Evolutionary conservation across 2,797 vertebrate species (phyloP).

Genomic region (Bradypodion pumilum): DNA sequence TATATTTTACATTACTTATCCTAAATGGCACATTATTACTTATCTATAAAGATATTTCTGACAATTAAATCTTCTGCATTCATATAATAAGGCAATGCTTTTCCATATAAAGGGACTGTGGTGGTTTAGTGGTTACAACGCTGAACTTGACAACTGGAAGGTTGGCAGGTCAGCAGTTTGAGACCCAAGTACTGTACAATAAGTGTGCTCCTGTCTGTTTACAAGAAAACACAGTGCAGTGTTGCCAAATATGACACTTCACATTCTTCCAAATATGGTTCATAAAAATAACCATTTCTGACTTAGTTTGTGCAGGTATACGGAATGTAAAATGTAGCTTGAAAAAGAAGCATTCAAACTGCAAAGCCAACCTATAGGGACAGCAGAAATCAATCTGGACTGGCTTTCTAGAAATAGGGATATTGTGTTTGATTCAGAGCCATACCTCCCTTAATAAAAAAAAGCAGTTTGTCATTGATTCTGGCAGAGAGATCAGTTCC

Average conservation of each 20-base stretch:
- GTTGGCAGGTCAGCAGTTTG: too few species aligned
- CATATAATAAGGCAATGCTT: constrained; percentile 59
- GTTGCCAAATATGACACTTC: not conserved
- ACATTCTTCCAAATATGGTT: constrained; percentile 4
- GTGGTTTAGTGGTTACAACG: too few species aligned
- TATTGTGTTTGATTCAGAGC: not conserved
- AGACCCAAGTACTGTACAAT: too few species aligned
- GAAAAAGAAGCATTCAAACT: not conserved
- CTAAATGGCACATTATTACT: constrained; percentile 66
- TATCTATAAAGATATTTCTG: constrained; percentile 62
- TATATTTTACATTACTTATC: constrained; percentile 70
- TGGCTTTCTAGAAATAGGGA: not conserved
- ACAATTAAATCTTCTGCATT: constrained; percentile 58
- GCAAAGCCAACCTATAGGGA: not conserved
- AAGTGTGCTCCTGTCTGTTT: too few species aligned
- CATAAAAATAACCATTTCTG: not conserved
- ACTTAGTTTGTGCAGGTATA: not conserved
- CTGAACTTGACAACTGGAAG: too few species aligned
- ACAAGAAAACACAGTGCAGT: not conserved
- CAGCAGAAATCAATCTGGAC: not conserved
- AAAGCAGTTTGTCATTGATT: rapidly evolving
- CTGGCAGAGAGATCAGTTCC: constrained; percentile 16
- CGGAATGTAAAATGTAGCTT: not conserved
- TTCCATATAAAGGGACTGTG: constrained; percentile 60
- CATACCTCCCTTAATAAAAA: not conserved